Conservation (phyloP, 2,797 vertebrate genomes). For the Centropyge bicolor region DNA sequence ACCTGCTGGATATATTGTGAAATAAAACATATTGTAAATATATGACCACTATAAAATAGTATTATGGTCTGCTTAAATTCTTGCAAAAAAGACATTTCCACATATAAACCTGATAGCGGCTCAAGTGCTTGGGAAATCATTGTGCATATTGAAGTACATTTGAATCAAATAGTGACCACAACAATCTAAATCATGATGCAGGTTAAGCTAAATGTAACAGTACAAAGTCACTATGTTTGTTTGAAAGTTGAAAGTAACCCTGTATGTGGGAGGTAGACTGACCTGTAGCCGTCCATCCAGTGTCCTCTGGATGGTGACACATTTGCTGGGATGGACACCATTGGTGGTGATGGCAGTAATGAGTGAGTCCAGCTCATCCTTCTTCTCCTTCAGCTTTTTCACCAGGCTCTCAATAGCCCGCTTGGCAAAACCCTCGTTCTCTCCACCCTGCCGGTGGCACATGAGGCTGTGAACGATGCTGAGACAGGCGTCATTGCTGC, state of each 20-base stretch:
- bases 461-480: slow-evolving; percentile 88
- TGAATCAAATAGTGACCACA: too few species aligned
- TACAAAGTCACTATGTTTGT: too few species aligned
- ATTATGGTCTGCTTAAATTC: too few species aligned
- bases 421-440: slow-evolving; percentile 89
- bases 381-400: slow-evolving; percentile 91
- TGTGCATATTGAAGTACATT: too few species aligned
- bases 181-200: too few species aligned
- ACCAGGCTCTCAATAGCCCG: slow-evolving; percentile 91
- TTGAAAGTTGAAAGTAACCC: too few species aligned
- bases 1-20: not conserved
- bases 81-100: too few species aligned
- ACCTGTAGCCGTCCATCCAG: slow-evolving; percentile 90
- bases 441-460: slow-evolving; percentile 90
- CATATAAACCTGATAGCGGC: too few species aligned
- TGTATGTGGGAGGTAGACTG: too few species aligned
- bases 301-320: slow-evolving; percentile 91
- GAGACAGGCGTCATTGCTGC: slow-evolving; percentile 87
- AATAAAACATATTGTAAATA: not conserved
- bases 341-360: slow-evolving; percentile 89
- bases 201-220: too few species aligned
- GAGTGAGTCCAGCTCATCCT: slow-evolving; percentile 89
- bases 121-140: too few species aligned
- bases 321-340: slow-evolving; percentile 88
- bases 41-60: not conserved